Conservation (phyloP, 2,113 vertebrate species). For the Anas platyrhynchos region DNA sequence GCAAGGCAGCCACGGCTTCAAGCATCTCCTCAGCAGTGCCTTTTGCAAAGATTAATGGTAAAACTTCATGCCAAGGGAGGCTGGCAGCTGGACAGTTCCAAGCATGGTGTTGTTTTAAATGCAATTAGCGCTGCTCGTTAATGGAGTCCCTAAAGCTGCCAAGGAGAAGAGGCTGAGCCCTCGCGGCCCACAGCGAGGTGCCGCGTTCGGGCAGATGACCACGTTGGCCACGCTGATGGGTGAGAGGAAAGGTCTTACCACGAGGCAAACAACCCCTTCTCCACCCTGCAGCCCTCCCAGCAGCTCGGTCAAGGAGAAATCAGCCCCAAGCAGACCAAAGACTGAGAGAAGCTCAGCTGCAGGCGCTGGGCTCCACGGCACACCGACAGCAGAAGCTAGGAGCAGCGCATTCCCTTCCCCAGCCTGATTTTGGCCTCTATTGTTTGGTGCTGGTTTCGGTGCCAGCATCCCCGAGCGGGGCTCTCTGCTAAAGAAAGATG, state of each 20-base stretch:
- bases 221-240: accelerated
- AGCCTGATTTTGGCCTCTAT: background rate
- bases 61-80: background rate
- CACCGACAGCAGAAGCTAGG: background rate
- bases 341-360: background rate
- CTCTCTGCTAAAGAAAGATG: background rate
- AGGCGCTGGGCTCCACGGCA: background rate
- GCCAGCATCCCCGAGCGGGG: background rate
- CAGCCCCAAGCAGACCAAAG: background rate
- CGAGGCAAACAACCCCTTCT: background rate
- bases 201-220: background rate
- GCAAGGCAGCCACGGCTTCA: background rate
- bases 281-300: background rate
- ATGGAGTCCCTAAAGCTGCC: background rate
- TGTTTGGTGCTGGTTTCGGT: background rate
- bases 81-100: background rate
- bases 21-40: background rate
- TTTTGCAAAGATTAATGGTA: background rate
- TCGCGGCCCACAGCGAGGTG: background rate
- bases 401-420: background rate
- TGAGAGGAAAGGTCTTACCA: background rate
- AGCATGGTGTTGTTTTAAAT: constrained; percentile 13
- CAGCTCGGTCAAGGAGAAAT: background rate
- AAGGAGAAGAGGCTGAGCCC: background rate
- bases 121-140: constrained; percentile 20